These are phyloP conservation scores for Euzophera pinguis DNA, from an alignment of 2,888 invertebrate species.

Conservation along the genomic window DNA sequence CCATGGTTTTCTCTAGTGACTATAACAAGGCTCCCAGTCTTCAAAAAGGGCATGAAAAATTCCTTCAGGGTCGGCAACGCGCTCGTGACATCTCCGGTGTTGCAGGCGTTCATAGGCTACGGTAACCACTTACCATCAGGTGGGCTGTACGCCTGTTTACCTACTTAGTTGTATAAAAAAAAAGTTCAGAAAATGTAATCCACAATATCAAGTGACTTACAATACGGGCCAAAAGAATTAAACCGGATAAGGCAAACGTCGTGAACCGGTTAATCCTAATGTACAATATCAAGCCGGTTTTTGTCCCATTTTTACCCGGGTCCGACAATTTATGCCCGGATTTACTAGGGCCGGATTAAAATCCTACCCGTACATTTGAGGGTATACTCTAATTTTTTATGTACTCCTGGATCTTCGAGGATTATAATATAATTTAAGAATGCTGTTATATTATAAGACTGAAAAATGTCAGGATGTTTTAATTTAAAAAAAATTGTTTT, in stretches of 20 bases:
- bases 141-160: no score
- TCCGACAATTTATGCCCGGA: conserved; percentile 33
- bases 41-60: no score
- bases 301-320: conserved; percentile 27
- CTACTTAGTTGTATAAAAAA: no score
- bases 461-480: no score
- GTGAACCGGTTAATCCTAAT: conserved; percentile 4
- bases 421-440: not conserved
- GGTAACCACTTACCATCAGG: no score
- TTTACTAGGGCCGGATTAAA: conserved; percentile 31
- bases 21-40: no score
- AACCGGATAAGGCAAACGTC: conserved; percentile 3
- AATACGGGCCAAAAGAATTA: conserved; percentile 4
- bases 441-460: not conserved
- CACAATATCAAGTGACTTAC: conserved; percentile 2
- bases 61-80: no score
- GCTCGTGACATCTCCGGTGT: no score
- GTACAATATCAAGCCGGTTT: conserved; percentile 21
- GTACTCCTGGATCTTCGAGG: conserved; percentile 32
- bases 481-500: no score
- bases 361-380: conserved; percentile 8
- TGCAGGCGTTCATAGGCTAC: no score
- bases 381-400: not conserved
- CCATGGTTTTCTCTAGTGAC: no score
- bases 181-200: not conserved